Percentiles rank a stretch among this genome's conserved stretches.
Conservation (phyloP, 2,113 vertebrate genomes). For the Otis tarda region DNA sequence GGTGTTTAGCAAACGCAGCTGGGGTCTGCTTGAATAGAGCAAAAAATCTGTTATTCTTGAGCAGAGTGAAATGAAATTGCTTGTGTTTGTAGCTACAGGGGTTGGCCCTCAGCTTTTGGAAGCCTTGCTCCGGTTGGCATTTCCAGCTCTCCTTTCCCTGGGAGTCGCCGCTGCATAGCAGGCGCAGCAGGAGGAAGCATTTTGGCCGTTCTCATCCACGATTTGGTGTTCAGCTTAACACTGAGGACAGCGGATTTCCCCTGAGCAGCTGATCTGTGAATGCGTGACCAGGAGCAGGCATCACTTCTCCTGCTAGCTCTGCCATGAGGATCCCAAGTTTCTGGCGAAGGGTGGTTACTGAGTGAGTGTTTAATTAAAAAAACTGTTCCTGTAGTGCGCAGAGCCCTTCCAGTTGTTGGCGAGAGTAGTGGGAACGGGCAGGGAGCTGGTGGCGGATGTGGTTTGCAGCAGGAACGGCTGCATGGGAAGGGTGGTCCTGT, state of each 20-base stretch:
- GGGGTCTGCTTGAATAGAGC: not conserved
- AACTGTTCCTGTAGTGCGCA: not conserved
- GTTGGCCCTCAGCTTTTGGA: not conserved
- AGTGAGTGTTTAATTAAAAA: not conserved
- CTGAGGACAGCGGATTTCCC: not conserved
- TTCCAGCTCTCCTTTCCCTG: not conserved
- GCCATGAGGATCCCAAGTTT: not conserved
- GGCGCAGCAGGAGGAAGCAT: not conserved
- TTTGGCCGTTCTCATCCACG: rapidly evolving
- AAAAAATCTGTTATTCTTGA: not conserved
- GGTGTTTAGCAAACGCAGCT: not conserved
- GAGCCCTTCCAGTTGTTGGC: not conserved
- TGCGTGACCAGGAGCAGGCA: too few relatives aligned
- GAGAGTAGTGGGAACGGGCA: not conserved
- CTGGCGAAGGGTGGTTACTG: not conserved
- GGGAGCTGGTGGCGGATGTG: not conserved
- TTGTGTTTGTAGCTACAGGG: not conserved
- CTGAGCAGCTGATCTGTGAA: not conserved
- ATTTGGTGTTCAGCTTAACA: not conserved
- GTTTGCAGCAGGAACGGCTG: not conserved
- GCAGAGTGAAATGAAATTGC: not conserved
- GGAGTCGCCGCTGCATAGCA: rapidly evolving
- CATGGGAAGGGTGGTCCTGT: not conserved
- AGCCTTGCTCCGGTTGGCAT: not conserved
- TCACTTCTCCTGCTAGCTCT: not conserved